phyloP scores from a whole-genome alignment of 1,140 invertebrate genomes.

The Medauroidea extradentata region DNA sequence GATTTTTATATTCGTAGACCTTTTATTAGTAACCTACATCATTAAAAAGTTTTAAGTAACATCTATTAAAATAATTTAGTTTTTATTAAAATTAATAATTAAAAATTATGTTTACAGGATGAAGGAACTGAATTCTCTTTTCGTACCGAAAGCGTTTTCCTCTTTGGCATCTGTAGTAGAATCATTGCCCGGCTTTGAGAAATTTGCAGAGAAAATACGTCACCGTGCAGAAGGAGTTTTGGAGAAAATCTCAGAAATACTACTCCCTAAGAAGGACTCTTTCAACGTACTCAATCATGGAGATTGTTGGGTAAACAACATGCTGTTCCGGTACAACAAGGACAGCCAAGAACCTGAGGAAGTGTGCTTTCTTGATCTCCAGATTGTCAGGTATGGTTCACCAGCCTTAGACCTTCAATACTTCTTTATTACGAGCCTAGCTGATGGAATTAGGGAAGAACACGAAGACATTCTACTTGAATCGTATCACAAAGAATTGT shows the following conservation, averaged over 20 bases:
- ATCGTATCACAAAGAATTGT: slow-evolving; percentile 40
- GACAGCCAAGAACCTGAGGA: slow-evolving; percentile 17
- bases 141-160: no score
- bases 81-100: no score
- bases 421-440: slow-evolving; percentile 51
- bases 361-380: slow-evolving; percentile 42
- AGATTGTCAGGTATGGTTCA: slow-evolving; percentile 42
- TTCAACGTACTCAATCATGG: slow-evolving; percentile 45
- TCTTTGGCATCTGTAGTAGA: background rate
- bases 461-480: slow-evolving; percentile 37
- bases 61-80: no score
- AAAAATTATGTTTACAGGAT: no score
- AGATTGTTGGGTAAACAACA: slow-evolving; percentile 53
- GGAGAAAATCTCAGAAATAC: background rate
- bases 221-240: background rate
- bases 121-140: no score
- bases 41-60: no score
- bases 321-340: slow-evolving; percentile 43
- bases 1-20: no score
- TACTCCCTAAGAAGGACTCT: background rate
- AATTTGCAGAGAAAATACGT: background rate
- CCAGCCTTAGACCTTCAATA: slow-evolving; percentile 53
- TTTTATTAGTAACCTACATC: no score
- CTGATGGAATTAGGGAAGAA: slow-evolving; percentile 34
- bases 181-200: slow-evolving; percentile 3